These are phyloP conservation scores for Platanista minor DNA, from an alignment of 2,113 vertebrate genomes.

Conservation along the genomic window DNA sequence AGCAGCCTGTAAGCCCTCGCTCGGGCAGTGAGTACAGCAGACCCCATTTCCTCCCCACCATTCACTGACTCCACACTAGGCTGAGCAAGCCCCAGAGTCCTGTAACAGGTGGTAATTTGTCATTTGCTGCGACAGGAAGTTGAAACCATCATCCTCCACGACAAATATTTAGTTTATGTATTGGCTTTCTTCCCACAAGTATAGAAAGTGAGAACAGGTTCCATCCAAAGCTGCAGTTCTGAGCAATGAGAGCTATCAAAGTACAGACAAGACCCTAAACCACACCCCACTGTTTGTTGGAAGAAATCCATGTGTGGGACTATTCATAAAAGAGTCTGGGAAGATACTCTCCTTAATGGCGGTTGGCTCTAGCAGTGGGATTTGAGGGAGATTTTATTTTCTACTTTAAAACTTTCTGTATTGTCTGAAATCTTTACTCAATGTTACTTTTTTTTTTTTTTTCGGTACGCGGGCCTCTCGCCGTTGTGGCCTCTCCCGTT, in stretches of 20 bases:
- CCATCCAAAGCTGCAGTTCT: background rate
- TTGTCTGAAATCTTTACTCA: background rate
- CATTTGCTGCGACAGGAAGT: background rate
- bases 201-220: background rate
- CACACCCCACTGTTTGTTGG: background rate
- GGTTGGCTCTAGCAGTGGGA: background rate
- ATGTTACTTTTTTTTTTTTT: too few species aligned
- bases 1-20: background rate
- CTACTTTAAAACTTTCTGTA: background rate
- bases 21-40: background rate
- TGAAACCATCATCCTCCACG: slow-evolving; percentile 11
- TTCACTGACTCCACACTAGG: background rate
- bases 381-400: background rate
- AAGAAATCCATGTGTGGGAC: background rate
- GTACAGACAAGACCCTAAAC: background rate
- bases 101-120: slow-evolving; percentile 17
- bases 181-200: slow-evolving; percentile 4
- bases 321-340: background rate
- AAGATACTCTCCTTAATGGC: background rate
- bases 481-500: too few species aligned
- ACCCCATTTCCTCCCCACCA: too few species aligned
- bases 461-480: too few species aligned
- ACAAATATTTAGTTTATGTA: slow-evolving; percentile 44
- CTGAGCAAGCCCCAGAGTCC: background rate
- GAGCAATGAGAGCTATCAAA: background rate